phyloP scores from a whole-genome alignment of 2,797 vertebrate genomes.

The Sparus aurata region DNA sequence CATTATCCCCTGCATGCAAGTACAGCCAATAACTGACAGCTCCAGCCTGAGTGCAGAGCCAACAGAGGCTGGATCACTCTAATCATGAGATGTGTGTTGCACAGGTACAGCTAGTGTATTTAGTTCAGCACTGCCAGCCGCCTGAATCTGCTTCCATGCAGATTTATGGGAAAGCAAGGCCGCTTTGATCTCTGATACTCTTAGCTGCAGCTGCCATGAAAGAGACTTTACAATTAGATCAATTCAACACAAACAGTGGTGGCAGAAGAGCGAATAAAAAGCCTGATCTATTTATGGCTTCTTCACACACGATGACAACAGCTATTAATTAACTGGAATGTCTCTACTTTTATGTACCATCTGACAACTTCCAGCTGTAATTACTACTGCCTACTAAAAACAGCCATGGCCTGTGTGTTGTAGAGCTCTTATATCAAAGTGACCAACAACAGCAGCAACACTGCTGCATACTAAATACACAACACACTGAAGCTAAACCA shows the following conservation, averaged over 20 bases:
- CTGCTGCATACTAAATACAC: conserved; percentile 34
- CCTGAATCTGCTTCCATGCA: conserved; percentile 39
- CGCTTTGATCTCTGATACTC: conserved; percentile 63
- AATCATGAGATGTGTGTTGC: conserved; percentile 1
- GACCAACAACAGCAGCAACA: conserved; percentile 19
- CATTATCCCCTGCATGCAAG: conserved; percentile 9
- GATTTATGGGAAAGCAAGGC: conserved; percentile 37
- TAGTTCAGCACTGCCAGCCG: conserved; percentile 1
- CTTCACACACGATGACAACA: conserved; percentile 39
- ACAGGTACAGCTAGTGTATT: conserved; percentile 23
- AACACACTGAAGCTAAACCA: conserved; percentile 1
- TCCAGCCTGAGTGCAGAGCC: conserved; percentile 2
- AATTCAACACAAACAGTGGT: conserved; percentile 61
- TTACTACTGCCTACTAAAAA: conserved; percentile 41
- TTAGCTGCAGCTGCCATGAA: conserved; percentile 56
- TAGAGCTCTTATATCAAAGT: conserved; percentile 36
- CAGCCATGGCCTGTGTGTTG: conserved; percentile 21
- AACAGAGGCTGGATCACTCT: neutral
- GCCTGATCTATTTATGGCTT: conserved; percentile 56
- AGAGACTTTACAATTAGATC: conserved; percentile 77
- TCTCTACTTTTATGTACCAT: conserved; percentile 43
- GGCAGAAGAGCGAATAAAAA: conserved; percentile 45
- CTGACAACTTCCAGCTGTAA: conserved; percentile 58
- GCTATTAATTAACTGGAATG: conserved; percentile 57
- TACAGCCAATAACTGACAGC: conserved; percentile 16